Base-by-base conservation (phyloP, 2,888 invertebrate genomes). In the Cryptus viduatorius region DNA sequence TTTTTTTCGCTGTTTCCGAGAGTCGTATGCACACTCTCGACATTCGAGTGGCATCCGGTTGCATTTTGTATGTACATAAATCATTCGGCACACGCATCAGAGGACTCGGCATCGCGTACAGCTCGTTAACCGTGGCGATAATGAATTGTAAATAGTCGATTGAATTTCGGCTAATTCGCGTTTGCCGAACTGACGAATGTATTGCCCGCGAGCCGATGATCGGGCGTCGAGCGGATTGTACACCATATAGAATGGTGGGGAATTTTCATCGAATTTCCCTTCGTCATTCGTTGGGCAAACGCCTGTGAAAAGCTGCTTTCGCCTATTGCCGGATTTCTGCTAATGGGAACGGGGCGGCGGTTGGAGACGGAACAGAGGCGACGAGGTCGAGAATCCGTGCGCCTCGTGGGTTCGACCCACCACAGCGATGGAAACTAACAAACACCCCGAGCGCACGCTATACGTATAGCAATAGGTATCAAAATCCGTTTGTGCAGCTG, bases 401-500 rank as follows among this genome's bases (percentile, higher is more conserved):
- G 16, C 19, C 16, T 2, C 16, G n/a, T 2, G n/a, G 1, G 16
- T 10, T 19, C 53, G 19, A 16, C 53, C 19, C 50, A 48, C 37
- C 53, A 73, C 42, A 65, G 24, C 19, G 53, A 77, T n/a, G n/a
- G 19, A 59, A 24, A 19, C 59, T 29, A 24, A 59, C 59, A 48
- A 12, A 48, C 48, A 48, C 48, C 2, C 48, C 48, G 48, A 12
- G 48, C 48, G n/a, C n/a, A 12, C 4, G 59, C 12, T 10, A n/a
- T 59, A 61, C 14, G 64, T 24, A 59, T 44, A 50, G 81, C 31
- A 68, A 79, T 83, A 78, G 37, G 82, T 81, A 89, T 87, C 84
- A 86, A 86, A 89, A 89, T 90, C 86, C 88, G 88, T 89, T 90
- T 89, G 88, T 88, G 85, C 89, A 90, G 89, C 90, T 91, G 91